phyloP scores from a whole-genome alignment of 2,113 vertebrate species.

The Ophthalmotilapia sp. region DNA sequence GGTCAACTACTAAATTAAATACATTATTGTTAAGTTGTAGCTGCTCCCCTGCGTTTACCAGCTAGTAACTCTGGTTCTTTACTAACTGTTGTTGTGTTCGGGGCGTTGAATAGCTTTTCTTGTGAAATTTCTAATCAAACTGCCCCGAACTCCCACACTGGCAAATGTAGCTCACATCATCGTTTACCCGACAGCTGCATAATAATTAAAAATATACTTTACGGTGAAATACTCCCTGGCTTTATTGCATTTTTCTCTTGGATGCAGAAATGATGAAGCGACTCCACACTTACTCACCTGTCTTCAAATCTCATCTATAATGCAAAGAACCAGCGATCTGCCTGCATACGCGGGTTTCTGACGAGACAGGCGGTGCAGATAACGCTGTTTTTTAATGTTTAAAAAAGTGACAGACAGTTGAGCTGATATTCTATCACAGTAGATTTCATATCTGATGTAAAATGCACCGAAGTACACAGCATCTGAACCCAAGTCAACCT shows the following conservation, averaged over 20 bases:
- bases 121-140: not conserved
- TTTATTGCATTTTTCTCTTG: not conserved
- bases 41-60: not conserved
- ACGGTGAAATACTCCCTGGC: not conserved
- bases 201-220: not conserved
- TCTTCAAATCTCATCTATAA: not conserved
- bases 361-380: not conserved
- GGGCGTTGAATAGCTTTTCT: not conserved
- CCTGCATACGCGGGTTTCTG: not conserved
- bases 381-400: not conserved
- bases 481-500: not conserved
- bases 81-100: not conserved
- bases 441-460: not conserved
- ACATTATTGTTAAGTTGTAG: not conserved
- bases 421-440: not conserved
- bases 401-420: not conserved
- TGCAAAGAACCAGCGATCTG: not conserved
- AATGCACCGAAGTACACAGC: not conserved
- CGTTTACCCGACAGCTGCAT: not conserved
- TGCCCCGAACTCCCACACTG: not conserved
- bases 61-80: not conserved
- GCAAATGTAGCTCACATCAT: not conserved
- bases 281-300: not conserved
- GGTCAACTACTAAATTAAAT: not conserved
- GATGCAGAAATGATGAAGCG: not conserved